Conservation (phyloP, 2,888 invertebrate species). For the Myopa tessellatipennis region DNA sequence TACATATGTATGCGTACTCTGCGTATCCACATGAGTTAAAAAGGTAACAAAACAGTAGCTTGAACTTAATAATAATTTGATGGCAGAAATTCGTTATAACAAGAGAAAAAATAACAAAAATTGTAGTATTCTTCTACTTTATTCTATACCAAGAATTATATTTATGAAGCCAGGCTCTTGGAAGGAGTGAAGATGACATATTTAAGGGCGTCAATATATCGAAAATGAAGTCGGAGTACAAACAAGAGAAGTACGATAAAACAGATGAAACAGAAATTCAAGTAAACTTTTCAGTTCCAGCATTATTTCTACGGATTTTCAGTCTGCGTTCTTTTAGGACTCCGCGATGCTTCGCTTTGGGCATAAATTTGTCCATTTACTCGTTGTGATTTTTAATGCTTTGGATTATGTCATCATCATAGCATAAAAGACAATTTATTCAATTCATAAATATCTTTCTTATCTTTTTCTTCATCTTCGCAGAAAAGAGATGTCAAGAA, state of each 20-base stretch:
- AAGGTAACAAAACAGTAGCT: neutral
- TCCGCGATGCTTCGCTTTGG: neutral
- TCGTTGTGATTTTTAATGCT: neutral
- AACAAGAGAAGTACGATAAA: no score
- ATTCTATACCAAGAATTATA: no score
- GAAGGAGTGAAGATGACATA: no score
- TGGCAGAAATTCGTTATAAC: neutral
- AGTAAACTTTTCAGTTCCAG: no score
- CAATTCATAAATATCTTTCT: neutral
- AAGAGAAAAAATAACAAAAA: no score
- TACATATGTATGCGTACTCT: neutral
- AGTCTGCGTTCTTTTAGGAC: no score
- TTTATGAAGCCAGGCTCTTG: no score
- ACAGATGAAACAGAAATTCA: no score
- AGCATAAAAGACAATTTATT: neutral
- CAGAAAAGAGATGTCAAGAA: neutral
- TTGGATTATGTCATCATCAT: neutral
- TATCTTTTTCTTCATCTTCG: neutral
- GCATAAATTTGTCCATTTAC: neutral
- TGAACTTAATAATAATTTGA: neutral
- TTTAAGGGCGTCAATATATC: no score
- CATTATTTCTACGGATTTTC: no score
- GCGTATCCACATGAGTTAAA: neutral
- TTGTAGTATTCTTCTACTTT: no score
- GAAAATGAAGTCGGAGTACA: no score